Evolutionary conservation across 2,113 vertebrate species (phyloP), one percentile per base, ranked within the genome.

Genomic region (Semnornis frantzii): DNA sequence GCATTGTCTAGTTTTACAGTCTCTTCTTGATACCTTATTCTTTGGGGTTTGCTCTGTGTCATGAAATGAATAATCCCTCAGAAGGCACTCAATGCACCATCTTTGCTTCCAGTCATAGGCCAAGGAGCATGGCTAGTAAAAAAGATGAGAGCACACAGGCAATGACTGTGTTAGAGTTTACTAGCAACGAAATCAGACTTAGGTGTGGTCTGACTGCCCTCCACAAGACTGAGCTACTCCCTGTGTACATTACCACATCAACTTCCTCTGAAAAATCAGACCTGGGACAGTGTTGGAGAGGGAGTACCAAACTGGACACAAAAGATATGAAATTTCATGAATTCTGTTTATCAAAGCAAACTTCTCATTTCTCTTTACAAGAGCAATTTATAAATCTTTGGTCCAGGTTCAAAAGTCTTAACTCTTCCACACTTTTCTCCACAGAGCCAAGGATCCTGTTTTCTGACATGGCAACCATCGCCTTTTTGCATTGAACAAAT

Each of bases 401-500:
- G 31, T 31, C 27, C 52, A 78, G 54, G n/a, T 82, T 80, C 82
- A 62, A 39, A 92, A 88, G 33, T 33, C 79, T 93, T 78, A 85
- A 33, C 2, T 71, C 25, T 89, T 93, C 52, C 25, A 54, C 31
- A 54, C 14, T 83, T 89, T 15, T 20, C 27, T 17, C 54, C 65
- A 57, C 42, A 88, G 64, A 77, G 58, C 58, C 85, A 93, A 78
- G 1, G 23, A 79, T 69, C 44, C 58, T 55, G 25, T 39, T 69
- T 71, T 72, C 81, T 2, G 3, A 78, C 76, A 65, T 1, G 28
- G 93, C 72, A 85, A 68, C 54, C 58, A 34, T 50, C 30, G 60
- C 48, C 9, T 64, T 94, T 83, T 85, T 74, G 31, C 18, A 15
- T 73, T 90, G 85, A 94, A 90, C 14, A 92, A 96, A 90, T 86